These are phyloP conservation scores for Sebastolobus altivelis DNA, from an alignment of 2,797 vertebrate genomes.

Conservation along the genomic window DNA sequence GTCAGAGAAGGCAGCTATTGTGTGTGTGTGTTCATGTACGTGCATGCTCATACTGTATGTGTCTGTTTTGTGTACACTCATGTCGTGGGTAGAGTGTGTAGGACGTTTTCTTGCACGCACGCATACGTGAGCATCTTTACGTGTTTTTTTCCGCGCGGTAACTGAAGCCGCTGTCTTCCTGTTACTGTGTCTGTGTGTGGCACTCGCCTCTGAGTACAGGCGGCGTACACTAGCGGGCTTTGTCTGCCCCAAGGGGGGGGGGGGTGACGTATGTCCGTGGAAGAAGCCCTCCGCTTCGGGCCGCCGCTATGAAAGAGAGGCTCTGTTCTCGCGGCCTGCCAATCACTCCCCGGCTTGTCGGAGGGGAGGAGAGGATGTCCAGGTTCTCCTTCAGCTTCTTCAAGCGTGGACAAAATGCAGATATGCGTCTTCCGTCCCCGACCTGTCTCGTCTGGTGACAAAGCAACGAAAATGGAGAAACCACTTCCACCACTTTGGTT, in stretches of 20 bases:
- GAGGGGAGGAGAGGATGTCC: constrained; percentile 58
- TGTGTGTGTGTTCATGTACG: constrained; percentile 76
- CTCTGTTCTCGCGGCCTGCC: constrained; percentile 68
- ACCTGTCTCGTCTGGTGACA: constrained; percentile 44
- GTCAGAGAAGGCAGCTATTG: constrained; percentile 91
- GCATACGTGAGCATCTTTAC: constrained; percentile 52
- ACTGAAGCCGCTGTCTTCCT: constrained; percentile 68
- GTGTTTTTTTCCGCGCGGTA: constrained; percentile 52
- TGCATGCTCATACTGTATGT: constrained; percentile 5
- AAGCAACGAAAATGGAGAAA: constrained; percentile 20
- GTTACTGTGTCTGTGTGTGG: constrained; percentile 81
- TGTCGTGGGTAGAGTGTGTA: not conserved
- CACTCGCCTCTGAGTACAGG: constrained; percentile 55
- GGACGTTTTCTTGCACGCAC: not conserved
- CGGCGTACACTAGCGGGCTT: constrained; percentile 72
- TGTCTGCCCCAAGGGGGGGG: constrained; percentile 57
- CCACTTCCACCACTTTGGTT: not conserved
- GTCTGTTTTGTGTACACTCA: constrained; percentile 5
- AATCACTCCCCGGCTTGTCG: constrained; percentile 56
- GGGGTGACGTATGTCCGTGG: constrained; percentile 63
- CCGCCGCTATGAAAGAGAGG: constrained; percentile 62
- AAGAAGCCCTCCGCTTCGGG: constrained; percentile 62
- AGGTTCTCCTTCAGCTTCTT: constrained; percentile 41
- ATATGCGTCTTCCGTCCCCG: constrained; percentile 16
- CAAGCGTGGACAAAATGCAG: constrained; percentile 56